phyloP scores from a whole-genome alignment of 2,888 invertebrate species.

The Julus scanicus region DNA sequence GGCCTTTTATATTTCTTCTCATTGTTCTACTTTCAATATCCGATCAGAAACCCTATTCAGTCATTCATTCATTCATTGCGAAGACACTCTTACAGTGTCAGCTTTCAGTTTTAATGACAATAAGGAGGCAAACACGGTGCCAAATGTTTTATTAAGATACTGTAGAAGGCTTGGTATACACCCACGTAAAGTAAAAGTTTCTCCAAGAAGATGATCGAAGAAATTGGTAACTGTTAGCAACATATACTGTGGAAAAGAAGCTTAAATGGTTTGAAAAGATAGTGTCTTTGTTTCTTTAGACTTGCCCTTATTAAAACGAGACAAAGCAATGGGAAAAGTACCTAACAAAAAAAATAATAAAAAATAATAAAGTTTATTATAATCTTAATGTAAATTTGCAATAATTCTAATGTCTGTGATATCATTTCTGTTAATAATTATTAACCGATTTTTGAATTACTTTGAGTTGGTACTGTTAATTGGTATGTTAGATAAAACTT shows the following conservation, averaged over 20 bases:
- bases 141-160: conserved; percentile 7
- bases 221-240: background rate
- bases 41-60: background rate
- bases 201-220: background rate
- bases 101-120: conserved; percentile 29
- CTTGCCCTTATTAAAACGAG: background rate
- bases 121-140: background rate
- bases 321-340: background rate
- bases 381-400: no score
- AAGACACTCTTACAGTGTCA: background rate
- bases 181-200: background rate
- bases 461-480: no score
- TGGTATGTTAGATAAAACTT: no score
- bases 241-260: background rate
- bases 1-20: background rate
- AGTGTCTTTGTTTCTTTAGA: background rate
- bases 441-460: no score
- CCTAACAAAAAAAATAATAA: no score
- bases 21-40: conserved; percentile 36
- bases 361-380: background rate
- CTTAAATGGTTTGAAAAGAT: background rate
- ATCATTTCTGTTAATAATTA: no score
- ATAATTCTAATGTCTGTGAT: no score
- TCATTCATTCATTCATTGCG: background rate
- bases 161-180: background rate